A percentile compares a stretch with the other conserved stretches of the same genome.
Evolutionary conservation across 2,797 vertebrate species (phyloP).

Genomic region (Podarcis lilfordi): DNA sequence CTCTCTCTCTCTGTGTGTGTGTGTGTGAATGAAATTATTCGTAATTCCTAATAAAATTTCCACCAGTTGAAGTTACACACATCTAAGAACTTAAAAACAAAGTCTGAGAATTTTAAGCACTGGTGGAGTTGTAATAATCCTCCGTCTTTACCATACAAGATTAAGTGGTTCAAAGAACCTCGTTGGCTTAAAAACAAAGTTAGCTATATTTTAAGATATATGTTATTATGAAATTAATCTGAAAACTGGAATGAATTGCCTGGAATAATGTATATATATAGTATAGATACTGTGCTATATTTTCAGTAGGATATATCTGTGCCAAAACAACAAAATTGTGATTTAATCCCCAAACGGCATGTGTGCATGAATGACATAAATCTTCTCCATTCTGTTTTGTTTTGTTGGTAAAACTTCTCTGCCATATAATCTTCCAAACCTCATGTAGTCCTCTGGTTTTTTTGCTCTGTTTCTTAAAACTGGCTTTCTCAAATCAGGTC

Average conservation of each 20-base stretch:
- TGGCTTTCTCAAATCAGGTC: not conserved
- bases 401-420: not conserved
- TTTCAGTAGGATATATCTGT: not conserved
- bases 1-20: not conserved
- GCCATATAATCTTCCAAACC: not conserved
- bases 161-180: not conserved
- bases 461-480: not conserved
- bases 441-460: not conserved
- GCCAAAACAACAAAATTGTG: not conserved
- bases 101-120: not conserved
- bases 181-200: not conserved
- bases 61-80: slow-evolving; percentile 24
- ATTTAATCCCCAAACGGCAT: not conserved
- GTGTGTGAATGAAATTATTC: not conserved
- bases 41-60: slow-evolving; percentile 42
- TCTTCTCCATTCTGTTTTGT: no score
- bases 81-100: not conserved
- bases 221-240: not conserved
- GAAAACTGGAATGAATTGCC: not conserved
- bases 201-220: not conserved
- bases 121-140: not conserved
- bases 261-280: not conserved
- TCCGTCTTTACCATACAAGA: not conserved
- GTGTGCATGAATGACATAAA: not conserved
- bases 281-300: not conserved